Conservation (phyloP, 2,888 invertebrate genomes). For the Cantharis nigra region DNA sequence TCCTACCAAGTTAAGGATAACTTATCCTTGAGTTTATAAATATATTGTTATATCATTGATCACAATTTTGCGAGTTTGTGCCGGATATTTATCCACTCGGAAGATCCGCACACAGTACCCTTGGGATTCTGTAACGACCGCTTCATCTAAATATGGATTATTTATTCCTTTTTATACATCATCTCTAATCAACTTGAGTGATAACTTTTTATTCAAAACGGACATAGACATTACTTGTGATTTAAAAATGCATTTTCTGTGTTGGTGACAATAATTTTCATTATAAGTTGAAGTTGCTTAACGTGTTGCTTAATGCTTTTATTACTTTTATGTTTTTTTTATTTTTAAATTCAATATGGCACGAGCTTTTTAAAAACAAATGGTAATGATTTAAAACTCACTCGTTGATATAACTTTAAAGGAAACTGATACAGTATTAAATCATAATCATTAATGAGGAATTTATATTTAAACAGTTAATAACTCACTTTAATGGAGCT, state of each 20-base stretch:
- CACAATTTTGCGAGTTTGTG: slow-evolving; percentile 30
- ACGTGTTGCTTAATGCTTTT: background rate
- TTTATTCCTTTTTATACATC: slow-evolving; percentile 53
- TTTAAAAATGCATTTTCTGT: slow-evolving; percentile 41
- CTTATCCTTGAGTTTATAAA: slow-evolving; percentile 4
- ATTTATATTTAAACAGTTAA: slow-evolving; percentile 9
- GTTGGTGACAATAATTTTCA: slow-evolving; percentile 34
- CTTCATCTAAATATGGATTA: slow-evolving; percentile 54
- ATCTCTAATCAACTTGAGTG: slow-evolving; percentile 53
- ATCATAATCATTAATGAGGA: background rate
- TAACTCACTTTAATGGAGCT: slow-evolving; percentile 14
- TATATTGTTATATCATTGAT: slow-evolving; percentile 24
- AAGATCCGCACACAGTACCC: slow-evolving; percentile 40
- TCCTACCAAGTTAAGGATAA: background rate
- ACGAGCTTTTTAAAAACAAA: background rate
- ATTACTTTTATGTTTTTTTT: background rate
- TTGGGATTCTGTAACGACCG: slow-evolving; percentile 50
- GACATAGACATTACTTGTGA: slow-evolving; percentile 52
- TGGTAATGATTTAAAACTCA: background rate
- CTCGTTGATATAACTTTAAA: background rate
- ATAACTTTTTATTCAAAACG: slow-evolving; percentile 50
- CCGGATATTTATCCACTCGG: slow-evolving; percentile 33
- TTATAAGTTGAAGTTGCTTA: background rate
- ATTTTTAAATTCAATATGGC: background rate
- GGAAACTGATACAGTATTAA: background rate